phyloP scores from a whole-genome alignment of 1,140 invertebrate genomes.

The Drosophila cardini region DNA sequence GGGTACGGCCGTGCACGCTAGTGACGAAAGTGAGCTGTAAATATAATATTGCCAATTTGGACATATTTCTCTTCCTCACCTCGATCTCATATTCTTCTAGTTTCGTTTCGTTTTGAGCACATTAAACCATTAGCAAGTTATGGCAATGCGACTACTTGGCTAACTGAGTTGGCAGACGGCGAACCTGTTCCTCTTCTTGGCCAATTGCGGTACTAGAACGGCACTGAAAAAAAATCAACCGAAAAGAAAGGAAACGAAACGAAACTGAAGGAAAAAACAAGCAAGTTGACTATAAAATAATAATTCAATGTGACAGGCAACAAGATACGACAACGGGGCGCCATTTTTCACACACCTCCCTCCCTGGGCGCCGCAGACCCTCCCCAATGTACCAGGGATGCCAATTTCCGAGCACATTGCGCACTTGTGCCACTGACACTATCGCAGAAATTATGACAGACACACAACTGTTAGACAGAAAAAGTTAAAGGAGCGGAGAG shows the following conservation, averaged over 20 bases:
- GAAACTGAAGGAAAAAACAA: slow-evolving; percentile 24
- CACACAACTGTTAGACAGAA: slow-evolving; percentile 57
- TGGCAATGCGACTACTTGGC: slow-evolving; percentile 37
- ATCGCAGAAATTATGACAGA: slow-evolving; percentile 76
- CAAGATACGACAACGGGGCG: slow-evolving; percentile 73
- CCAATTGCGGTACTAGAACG: slow-evolving; percentile 39
- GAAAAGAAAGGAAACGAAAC: no score
- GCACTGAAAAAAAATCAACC: not conserved
- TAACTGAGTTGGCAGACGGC: slow-evolving; percentile 3
- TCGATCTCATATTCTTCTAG: not conserved
- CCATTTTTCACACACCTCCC: slow-evolving; percentile 72
- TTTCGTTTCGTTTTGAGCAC: not conserved
- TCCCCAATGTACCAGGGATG: slow-evolving; percentile 21
- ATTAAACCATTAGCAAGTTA: slow-evolving; percentile 60
- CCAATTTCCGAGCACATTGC: slow-evolving; percentile 46
- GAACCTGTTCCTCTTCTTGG: slow-evolving; percentile 67
- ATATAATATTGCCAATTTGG: no score
- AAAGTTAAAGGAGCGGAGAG: not conserved
- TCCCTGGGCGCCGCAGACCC: not conserved
- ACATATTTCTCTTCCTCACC: not conserved
- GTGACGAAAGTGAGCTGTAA: no score
- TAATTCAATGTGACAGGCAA: slow-evolving; percentile 80
- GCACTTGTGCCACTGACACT: slow-evolving; percentile 66
- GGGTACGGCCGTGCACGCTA: no score
- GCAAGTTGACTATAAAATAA: slow-evolving; percentile 71